A percentile compares a stretch with the other conserved stretches of the same genome.
These are phyloP conservation scores for Poeciliopsis retropinna DNA, from an alignment of 2,113 vertebrate genomes.

Conservation along the genomic window DNA sequence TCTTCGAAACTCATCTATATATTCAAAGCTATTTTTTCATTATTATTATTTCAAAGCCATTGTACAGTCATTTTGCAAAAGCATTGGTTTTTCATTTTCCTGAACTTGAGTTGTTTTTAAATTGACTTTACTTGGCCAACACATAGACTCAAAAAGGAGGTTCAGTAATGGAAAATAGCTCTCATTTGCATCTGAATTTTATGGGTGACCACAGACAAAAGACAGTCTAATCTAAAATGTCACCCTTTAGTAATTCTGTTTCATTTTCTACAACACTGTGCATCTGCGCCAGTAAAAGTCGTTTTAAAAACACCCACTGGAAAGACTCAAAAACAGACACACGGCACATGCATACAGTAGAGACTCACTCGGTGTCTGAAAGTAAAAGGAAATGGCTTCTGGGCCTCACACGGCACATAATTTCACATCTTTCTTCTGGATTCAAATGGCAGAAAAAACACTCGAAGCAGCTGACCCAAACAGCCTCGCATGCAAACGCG, in stretches of 20 bases:
- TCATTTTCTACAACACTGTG: constrained; percentile 49
- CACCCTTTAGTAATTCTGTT: constrained; percentile 11
- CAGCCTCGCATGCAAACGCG: constrained; percentile 49
- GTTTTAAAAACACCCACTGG: constrained; percentile 53
- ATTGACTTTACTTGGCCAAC: constrained; percentile 66
- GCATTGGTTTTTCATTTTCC: constrained; percentile 59
- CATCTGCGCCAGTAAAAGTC: constrained; percentile 60
- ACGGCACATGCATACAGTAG: constrained; percentile 72
- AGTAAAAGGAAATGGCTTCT: constrained; percentile 31
- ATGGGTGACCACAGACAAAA: constrained; percentile 18
- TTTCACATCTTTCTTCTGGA: constrained; percentile 15
- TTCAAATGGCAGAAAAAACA: constrained; percentile 21
- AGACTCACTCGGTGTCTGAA: constrained; percentile 51
- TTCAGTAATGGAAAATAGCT: constrained; percentile 12
- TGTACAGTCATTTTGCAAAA: constrained; percentile 65
- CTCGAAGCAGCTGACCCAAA: constrained; percentile 19
- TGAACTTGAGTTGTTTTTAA: constrained; percentile 61
- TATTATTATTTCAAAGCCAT: constrained; percentile 64
- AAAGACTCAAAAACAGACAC: constrained; percentile 61
- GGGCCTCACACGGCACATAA: constrained; percentile 7
- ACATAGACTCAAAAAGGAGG: constrained; percentile 52
- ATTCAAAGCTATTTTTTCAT: constrained; percentile 62
- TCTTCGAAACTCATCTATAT: constrained; percentile 55
- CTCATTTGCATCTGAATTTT: constrained; percentile 28
- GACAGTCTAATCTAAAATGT: constrained; percentile 17